Evolutionary conservation across 2,797 vertebrate species (phyloP), one percentile per base, ranked within the genome.

Genomic region (Helicolenus hilgendorfi): DNA sequence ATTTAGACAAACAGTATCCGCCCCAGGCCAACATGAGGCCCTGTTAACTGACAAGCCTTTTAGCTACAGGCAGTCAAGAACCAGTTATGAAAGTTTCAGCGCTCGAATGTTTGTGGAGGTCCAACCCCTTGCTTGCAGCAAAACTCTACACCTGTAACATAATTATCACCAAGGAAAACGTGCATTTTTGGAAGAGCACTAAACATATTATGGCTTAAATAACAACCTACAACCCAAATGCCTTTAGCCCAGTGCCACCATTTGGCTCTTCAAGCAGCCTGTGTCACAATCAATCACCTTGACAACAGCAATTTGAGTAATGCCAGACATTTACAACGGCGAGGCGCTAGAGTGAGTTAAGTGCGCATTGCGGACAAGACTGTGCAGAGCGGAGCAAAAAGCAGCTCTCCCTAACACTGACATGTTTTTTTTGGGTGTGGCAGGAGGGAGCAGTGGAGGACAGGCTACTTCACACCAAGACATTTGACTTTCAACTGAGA

Each of bases 401-500:
- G 55, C 72, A 71, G 76, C 71, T 81, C 74, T 75, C 33, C 60
- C 71, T 70, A 64, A 38, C 79, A 72, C 83, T 84, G 63, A 91
- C 81, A 88, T 60, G 14, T 49, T 20, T 49, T 49, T 77, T 77
- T 92, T 95, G 97, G 97, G 97, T 98, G 97, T 97, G 97, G 97
- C 97, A 93, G 73, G 36, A 85, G 79, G 87, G 92, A 92, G 92
- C 77, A 80, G 83, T 26, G 72, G 59, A 84, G 45, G 83, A 85
- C 67, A 70, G 63, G 83, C 84, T 75, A 83, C 90, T 72, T 18
- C 59, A 69, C 68, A 64, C 33, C 26, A 26, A 72, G 58, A 89
- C 87, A 81, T 91, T 60, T 77, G 11, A 87, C 87, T 94, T 90
- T 81, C 59, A 86, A 58, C 62, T 26, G 7, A 79, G 59, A 75